Percentiles rank a stretch among this genome's conserved stretches.
phyloP scores from a whole-genome alignment of 2,797 vertebrate genomes.

The Myotis planiceps region DNA sequence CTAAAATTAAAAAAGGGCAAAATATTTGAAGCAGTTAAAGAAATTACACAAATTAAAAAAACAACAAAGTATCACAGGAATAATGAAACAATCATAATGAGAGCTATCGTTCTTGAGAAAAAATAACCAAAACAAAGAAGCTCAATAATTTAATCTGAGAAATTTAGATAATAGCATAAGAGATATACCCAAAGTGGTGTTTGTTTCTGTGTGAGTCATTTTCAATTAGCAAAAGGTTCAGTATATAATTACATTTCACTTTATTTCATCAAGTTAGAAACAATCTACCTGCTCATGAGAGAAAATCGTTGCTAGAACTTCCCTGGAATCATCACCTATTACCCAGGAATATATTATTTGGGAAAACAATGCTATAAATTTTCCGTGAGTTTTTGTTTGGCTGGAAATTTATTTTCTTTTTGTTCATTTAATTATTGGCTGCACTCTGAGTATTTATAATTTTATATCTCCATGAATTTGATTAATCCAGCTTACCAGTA shows the following conservation, averaged over 20 bases:
- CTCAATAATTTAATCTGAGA: conserved; percentile 41
- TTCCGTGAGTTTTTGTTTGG: not conserved
- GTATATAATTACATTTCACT: conserved; percentile 24
- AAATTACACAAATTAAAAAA: not conserved
- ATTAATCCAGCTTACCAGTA: not conserved
- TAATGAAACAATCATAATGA: not conserved
- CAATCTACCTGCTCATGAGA: not conserved
- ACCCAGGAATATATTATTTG: not conserved
- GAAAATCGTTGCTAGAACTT: not conserved
- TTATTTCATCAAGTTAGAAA: conserved; percentile 45
- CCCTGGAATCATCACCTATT: not conserved
- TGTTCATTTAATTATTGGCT: not conserved
- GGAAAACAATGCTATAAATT: not conserved
- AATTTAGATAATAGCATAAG: not conserved
- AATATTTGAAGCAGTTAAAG: not conserved
- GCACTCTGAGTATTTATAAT: not conserved
- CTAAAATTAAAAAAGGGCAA: not conserved
- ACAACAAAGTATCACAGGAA: not conserved
- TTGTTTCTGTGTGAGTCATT: conserved; percentile 31
- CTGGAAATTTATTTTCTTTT: not conserved
- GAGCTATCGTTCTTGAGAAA: not conserved
- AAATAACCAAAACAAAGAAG: not conserved
- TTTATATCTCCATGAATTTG: not conserved
- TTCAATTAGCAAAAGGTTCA: conserved; percentile 47
- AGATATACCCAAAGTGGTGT: not conserved